Conservation (phyloP, 2,113 vertebrate genomes). For the Siniperca chuatsi region DNA sequence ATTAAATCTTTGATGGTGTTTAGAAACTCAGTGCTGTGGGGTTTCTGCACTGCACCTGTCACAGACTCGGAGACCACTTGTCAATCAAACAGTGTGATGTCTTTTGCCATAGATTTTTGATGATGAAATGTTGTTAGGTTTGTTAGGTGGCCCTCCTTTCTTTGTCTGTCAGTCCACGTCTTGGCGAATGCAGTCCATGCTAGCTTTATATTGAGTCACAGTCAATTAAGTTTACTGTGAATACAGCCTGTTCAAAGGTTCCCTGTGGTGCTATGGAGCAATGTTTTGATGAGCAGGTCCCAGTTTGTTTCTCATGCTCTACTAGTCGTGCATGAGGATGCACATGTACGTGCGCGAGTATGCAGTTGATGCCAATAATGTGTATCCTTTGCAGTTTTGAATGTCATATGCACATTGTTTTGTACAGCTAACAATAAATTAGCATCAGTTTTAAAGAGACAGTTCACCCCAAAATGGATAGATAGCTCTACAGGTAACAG, state of each 20-base stretch:
- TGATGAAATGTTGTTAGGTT: not conserved
- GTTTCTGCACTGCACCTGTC: not conserved
- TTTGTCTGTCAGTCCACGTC: not conserved
- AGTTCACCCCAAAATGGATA: too few relatives aligned
- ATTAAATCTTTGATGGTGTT: not conserved
- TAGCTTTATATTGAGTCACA: not conserved
- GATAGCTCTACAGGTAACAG: too few relatives aligned
- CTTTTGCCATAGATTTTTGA: not conserved
- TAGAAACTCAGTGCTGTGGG: not conserved
- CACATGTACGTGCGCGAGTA: not conserved
- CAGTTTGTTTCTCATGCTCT: not conserved
- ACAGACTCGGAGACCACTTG: not conserved
- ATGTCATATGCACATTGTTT: not conserved
- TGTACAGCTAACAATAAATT: not conserved
- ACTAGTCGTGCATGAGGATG: not conserved
- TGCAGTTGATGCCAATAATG: not conserved
- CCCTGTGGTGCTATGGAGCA: not conserved
- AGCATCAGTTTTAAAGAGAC: not conserved
- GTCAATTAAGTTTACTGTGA: not conserved
- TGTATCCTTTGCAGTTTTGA: not conserved
- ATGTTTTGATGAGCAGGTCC: not conserved
- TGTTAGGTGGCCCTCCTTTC: not conserved
- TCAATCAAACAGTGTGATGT: not conserved
- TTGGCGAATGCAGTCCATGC: not conserved
- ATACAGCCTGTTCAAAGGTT: not conserved